Base-by-base conservation (phyloP, 2,888 invertebrate genomes). In the Lasioglossum pauxillum region DNA sequence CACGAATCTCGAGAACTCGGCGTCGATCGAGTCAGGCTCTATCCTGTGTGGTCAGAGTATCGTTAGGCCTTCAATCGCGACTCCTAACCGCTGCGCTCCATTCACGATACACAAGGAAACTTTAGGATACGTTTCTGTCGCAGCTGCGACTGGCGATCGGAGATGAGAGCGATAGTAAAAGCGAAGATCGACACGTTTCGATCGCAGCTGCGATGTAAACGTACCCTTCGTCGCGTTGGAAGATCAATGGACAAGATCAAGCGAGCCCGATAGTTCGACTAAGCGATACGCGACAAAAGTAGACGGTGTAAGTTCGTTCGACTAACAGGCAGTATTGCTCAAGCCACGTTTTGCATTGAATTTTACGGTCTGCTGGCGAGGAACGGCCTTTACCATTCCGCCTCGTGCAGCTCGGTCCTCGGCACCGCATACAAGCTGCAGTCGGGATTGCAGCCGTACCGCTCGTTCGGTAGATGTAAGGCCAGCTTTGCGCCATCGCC, bases 11-110 rank as follows among this genome's bases (percentile, higher is more conserved):
- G 92, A 93, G 49, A 93, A 89, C 77, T 94, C 93, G 72, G 90
- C 89, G 81, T 93, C 93, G 75, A 93, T 80, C 84, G 90, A 90
- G 75, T 94, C 93, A 76, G 93, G 92, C 76, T 94, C 94, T 90
- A 92, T 87, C 93, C 94, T 94, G 83, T n/a, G 27, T 5, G 69
- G 38, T 31, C 64, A 16, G 64, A 64, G 31, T 64, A 19, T 64
- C 31, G 64, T 64, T 64, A 64, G 8, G 31, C 31, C 31, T n/a
- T 12, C n/a, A 10, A 57, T 57, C 53, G 53, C 53, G 49, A 23
- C 49, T 2, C 49, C 19, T 49, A 49, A 49, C 49, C 49, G 49
- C 49, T 49, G 49, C 19, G 5, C 5, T 49, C 19, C 49, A 7
- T 49, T 19, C 19, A 7, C 49, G 49, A 23, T 23, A 49, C 49